Conservation (phyloP, 1,140 invertebrate species). For the Eumaeus atala region DNA sequence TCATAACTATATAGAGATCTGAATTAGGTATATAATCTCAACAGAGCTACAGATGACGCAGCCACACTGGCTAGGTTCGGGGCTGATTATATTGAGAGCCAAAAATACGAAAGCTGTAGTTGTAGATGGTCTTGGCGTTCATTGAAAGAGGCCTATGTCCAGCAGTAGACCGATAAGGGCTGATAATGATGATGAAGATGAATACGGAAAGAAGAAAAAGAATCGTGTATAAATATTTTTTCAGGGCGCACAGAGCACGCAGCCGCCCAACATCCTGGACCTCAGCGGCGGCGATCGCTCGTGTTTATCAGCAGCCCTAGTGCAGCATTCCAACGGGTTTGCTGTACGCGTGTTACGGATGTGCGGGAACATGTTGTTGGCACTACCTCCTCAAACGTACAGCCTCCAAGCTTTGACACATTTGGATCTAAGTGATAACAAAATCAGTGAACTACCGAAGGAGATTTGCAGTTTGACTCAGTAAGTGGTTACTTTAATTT, state of each 20-base stretch:
- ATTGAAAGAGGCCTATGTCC: no score
- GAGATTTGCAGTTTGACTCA: constrained; percentile 78
- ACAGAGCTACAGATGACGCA: no score
- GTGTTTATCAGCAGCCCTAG: constrained; percentile 42
- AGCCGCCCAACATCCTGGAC: constrained; percentile 74
- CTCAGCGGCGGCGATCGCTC: constrained; percentile 73
- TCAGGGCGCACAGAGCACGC: constrained; percentile 55
- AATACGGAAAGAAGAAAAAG: no score
- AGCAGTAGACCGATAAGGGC: no score
- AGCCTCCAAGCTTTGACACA: constrained; percentile 75
- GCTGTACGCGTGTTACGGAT: constrained; percentile 76
- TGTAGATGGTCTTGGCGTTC: no score
- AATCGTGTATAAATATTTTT: constrained; percentile 18
- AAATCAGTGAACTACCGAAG: constrained; percentile 76
- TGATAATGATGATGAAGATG: no score
- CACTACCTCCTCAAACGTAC: constrained; percentile 76
- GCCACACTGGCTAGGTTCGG: no score
- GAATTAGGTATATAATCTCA: no score
- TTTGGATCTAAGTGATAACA: constrained; percentile 83
- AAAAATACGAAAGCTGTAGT: no score
- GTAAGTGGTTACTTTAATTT: constrained; percentile 70
- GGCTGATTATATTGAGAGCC: no score
- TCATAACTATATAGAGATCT: no score
- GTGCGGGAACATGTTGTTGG: constrained; percentile 75
- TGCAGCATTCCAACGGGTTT: constrained; percentile 62